Base-by-base conservation (phyloP, 1,140 invertebrate genomes). In the Oryctes rhinoceros region DNA sequence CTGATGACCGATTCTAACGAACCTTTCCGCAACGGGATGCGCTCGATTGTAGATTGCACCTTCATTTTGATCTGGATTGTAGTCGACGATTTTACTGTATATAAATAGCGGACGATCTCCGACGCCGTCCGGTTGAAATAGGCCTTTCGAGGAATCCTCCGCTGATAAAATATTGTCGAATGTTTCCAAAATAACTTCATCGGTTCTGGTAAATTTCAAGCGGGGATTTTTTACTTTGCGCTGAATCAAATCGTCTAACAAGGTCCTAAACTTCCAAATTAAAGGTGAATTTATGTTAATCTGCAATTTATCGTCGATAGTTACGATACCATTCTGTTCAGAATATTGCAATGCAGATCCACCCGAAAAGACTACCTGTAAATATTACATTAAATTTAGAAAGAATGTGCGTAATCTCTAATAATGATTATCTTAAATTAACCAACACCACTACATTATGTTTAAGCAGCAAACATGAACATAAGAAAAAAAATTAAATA, bases 301-400 rank as follows among this genome's bases (percentile, higher is more conserved):
- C 35, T 71, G 65, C 10, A 85, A 20, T 84, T 83, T 84, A 67
- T 84, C 82, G 48, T 85, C 84, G 11, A 89, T 86, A 94, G 91
- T 81, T 94, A 90, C 18, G 4, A 76, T 9, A 11, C 47, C 47
- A 24, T n/a, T 7, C 94, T 90, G 47, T 94, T 88, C 65, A 92
- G 89, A 0, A 92, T 93, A 79, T 92, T 90, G 35, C 93, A 91
- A 5, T 91, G 90, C 84, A 94, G 92, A 0, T 93, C 88, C 65
- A 91, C 90, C 86, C 96, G 95, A n/a, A 91, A 91, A 37, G 95
- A 91, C 95, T 95, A 96, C 80, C 96, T 94, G 84, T 96, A 95
- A 0, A 37, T 18, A 3, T 18, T 10, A 15, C 47, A 18, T 53
- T 53, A 53, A 44, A 30, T 15, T 78, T 78, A 24, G 11, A 7